Base-by-base conservation (phyloP, 2,888 invertebrate genomes). In the Cataglyphis altisquamis region DNA sequence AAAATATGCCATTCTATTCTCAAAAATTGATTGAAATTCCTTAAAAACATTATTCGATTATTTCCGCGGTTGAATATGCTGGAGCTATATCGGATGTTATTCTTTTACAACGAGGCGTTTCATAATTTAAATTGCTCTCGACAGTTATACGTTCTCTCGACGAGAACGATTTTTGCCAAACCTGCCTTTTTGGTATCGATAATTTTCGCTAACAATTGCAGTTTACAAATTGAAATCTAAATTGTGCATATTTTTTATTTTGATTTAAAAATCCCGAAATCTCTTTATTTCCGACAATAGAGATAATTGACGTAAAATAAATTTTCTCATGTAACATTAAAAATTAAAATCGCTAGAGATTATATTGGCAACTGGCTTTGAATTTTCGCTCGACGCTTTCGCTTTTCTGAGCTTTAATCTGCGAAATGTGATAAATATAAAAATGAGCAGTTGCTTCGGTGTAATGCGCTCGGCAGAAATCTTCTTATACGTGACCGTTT, bases 1-100 rank as follows among this genome's bases (percentile, higher is more conserved):
- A 9, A 39, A 45, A 57, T 60, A n/a, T 68, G 78, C 41, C 21
- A 41, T 18, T 25, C 12, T 32, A 45, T 72, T 32, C 60, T 80
- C 25, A 72, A 78, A 78, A 78, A 60, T 80, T 60, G 72, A 80
- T 72, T 80, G 21, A 21, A 21, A 21, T 21, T 70, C 45, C 60
- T 80, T 72, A 45, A 70, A 55, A 29, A 41, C 78, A 72, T 80
- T 80, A 80, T 72, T 80, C 78, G 60, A 29, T 80, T 80, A 80
- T 60, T 80, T 60, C 18, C 70, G 32, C 32, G 32, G 32, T 21
- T 60, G 41, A 67, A 78, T 67, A 70, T 57, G 57, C 57, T 57
- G 36, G 18, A 29, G 36, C 45, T 57, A 57, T 57, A 21, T 70
- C 21, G 41, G 57, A 78, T 45, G 55, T 70, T 70, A 70, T 70